Percentiles rank a stretch among this genome's conserved stretches.
Evolutionary conservation across 2,797 vertebrate species (phyloP).

Genomic region (Rhynchonycteris naso): DNA sequence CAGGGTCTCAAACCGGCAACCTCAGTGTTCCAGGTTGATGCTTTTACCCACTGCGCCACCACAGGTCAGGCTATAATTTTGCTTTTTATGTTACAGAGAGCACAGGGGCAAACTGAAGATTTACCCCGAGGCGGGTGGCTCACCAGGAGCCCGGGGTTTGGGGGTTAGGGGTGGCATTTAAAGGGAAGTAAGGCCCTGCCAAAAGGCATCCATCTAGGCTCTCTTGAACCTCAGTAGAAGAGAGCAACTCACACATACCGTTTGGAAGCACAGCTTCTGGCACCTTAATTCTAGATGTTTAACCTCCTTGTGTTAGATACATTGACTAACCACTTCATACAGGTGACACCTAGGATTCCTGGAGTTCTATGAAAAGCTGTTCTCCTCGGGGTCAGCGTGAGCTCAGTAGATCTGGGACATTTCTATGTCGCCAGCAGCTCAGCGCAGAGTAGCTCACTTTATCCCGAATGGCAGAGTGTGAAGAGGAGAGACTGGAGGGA

Average conservation of each 20-base stretch:
- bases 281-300: neutral
- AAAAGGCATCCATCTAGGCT: neutral
- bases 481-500: neutral
- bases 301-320: neutral
- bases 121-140: slow-evolving; percentile 56
- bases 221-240: neutral
- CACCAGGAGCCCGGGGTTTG: slow-evolving; percentile 16
- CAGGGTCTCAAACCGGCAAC: too few relatives aligned
- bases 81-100: slow-evolving; percentile 75
- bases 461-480: neutral
- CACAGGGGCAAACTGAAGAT: slow-evolving; percentile 72
- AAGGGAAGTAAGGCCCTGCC: slow-evolving; percentile 31
- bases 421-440: neutral
- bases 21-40: too few relatives aligned
- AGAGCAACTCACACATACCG: neutral
- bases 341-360: neutral
- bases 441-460: neutral
- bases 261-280: neutral
- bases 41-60: too few relatives aligned
- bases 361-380: neutral
- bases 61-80: too few relatives aligned
- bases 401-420: neutral
- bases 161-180: neutral
- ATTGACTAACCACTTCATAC: neutral
- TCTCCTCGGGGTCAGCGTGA: neutral